Percentiles rank a stretch among this genome's conserved stretches.
Conservation (phyloP, 2,113 vertebrate genomes). For the Mormyrus iriodes region DNA sequence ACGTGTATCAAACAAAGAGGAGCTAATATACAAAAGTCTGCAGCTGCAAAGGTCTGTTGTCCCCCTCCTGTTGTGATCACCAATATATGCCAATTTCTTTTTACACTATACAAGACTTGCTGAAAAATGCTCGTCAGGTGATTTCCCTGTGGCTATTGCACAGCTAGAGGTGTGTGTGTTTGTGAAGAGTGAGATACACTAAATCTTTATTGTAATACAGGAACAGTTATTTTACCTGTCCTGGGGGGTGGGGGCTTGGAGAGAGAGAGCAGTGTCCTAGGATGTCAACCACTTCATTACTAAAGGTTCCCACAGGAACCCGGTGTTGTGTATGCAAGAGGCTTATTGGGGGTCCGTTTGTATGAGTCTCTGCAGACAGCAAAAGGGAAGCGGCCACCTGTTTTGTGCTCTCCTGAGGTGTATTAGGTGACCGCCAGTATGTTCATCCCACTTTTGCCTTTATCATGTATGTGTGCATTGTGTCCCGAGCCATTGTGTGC, state of each 20-base stretch:
- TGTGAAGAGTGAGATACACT: background rate
- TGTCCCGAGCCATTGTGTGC: slow-evolving; percentile 5
- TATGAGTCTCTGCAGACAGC: background rate
- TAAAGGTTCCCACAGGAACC: background rate
- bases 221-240: background rate
- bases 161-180: no score
- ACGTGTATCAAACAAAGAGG: slow-evolving; percentile 48
- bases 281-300: background rate
- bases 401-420: background rate
- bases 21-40: slow-evolving; percentile 54
- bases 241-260: background rate
- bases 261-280: background rate
- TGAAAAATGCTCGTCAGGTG: background rate
- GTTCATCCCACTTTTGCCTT: background rate
- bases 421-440: background rate
- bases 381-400: background rate
- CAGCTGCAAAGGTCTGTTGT: slow-evolving; percentile 33
- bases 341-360: background rate
- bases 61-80: background rate
- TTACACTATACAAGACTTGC: background rate
- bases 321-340: background rate
- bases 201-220: background rate
- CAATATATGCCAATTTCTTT: background rate
- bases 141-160: background rate
- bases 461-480: background rate